These are phyloP conservation scores for Mixornis gularis DNA, from an alignment of 2,113 vertebrate species.

Conservation along the genomic window DNA sequence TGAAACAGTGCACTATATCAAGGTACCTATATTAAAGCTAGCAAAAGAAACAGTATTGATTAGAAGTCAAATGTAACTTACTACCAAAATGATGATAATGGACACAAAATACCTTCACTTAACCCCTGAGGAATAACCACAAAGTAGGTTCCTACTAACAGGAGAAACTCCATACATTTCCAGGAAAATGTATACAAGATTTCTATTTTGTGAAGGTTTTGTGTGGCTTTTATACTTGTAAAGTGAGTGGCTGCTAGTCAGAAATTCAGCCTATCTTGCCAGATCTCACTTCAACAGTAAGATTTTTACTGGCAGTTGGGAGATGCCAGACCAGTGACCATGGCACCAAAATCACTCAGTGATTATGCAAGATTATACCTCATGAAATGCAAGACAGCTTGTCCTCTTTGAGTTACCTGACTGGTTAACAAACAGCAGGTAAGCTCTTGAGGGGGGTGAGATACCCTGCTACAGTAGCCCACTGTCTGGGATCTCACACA, in stretches of 20 bases:
- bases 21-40: not conserved
- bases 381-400: not conserved
- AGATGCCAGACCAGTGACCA: not conserved
- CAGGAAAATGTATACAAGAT: not conserved
- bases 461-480: not conserved
- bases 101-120: not conserved
- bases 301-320: not conserved
- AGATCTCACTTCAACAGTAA: not conserved
- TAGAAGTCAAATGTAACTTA: not conserved
- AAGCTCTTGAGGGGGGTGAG: not conserved
- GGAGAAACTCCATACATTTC: not conserved
- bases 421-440: not conserved
- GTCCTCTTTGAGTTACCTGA: not conserved
- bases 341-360: not conserved
- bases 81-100: not conserved
- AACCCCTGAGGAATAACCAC: not conserved
- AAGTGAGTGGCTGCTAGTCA: not conserved
- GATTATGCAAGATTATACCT: not conserved
- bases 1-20: not conserved
- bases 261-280: not conserved
- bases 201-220: not conserved
- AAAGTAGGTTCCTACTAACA: not conserved
- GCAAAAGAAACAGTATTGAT: not conserved
- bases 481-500: not conserved
- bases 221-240: not conserved